Base-by-base conservation (phyloP, 2,888 invertebrate genomes). In the Sinopyrophorus schimmeli region DNA sequence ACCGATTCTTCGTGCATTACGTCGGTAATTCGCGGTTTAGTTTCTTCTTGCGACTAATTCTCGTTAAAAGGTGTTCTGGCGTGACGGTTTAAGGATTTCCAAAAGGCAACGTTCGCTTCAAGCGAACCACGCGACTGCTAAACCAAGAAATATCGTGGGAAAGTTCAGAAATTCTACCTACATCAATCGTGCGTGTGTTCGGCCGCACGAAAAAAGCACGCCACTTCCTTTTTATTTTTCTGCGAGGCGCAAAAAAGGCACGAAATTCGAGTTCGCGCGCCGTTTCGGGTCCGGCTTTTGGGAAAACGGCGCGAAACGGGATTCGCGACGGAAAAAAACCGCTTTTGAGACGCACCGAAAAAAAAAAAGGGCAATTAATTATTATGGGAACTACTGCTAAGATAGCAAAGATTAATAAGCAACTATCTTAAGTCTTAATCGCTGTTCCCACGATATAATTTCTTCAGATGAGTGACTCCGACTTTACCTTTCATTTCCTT, bases 121-220 rank as follows among this genome's bases (percentile, higher is more conserved):
- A 46, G 18, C 39, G 27, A 35, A 51, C 51, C 51, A 51, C 51
- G 51, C 51, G 51, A 51, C 51, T 42, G 31, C 20, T 42, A 51
- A 51, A 41, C 41, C 39, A 39, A 44, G 48, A 51, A 57, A 53
- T 55, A 55, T 53, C 58, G 58, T 58, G 58, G 55, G 58, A 58
- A 58, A 58, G 54, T 54, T 55, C 54, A 55, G 55, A 58, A 58
- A 58, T 44, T 41, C 48, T 55, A 54, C 55, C 53, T 58, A 55
- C 55, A 54, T 55, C 55, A 52, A 49, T 47, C 47, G 46, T 46
- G 53, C 53, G 53, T 53, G 49, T 53, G 50, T 44, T 42, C 32
- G 18, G 34, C 21, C 18, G 42, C 35, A 46, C 44, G 47, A 44
- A 50, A 51, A 41, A 34, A 47, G 46, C 38, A n/a, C 16, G 42